These are phyloP conservation scores for Xestia sexstrigata DNA, from an alignment of 2,888 invertebrate genomes.

Conservation along the genomic window DNA sequence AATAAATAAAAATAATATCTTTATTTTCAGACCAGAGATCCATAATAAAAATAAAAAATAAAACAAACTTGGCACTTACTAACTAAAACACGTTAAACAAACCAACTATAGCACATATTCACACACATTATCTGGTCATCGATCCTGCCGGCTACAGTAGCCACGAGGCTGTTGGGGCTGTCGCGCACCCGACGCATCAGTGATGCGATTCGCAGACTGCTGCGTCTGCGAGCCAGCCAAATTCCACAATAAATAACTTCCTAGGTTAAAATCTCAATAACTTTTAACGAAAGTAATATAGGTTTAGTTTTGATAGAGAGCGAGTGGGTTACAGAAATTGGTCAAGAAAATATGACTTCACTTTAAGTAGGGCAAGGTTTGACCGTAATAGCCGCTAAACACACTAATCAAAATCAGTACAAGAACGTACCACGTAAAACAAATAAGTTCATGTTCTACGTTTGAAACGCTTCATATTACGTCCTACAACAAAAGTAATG, in stretches of 20 bases:
- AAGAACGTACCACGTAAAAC: neutral
- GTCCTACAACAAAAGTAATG: neutral
- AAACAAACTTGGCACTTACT: no score
- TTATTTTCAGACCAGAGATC: no score
- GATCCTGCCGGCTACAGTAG: no score
- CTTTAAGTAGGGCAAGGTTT: conserved; percentile 4
- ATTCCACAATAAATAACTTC: neutral
- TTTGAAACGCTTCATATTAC: neutral
- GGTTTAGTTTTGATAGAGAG: neutral
- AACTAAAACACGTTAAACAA: no score
- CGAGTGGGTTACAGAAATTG: conserved; percentile 10
- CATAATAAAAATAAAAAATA: no score
- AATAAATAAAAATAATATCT: neutral
- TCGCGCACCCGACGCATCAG: no score
- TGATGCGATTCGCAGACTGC: no score
- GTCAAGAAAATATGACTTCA: neutral
- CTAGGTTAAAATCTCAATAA: neutral
- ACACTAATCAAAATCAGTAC: conserved; percentile 32
- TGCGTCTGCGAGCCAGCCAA: no score
- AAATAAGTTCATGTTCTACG: conserved; percentile 12
- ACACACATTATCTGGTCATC: no score
- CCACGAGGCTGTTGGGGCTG: no score
- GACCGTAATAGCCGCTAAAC: conserved; percentile 27
- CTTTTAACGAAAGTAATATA: neutral
- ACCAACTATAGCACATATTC: no score